Percentiles rank a stretch among this genome's conserved stretches.
Conservation (phyloP, 2,113 vertebrate genomes). For the Daboia siamensis region DNA sequence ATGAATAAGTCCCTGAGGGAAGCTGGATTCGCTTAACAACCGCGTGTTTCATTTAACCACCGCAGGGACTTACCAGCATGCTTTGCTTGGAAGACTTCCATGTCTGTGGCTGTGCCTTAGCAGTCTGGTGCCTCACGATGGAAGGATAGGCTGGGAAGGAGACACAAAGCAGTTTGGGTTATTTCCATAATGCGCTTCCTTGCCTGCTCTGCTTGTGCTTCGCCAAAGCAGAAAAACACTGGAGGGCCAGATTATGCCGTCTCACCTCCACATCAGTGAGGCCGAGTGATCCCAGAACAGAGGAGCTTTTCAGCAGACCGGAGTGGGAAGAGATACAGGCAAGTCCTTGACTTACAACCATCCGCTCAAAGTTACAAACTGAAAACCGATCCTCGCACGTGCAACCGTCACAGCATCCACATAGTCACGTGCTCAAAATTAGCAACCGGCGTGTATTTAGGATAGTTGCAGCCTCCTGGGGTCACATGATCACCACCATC, state of each 20-base stretch:
- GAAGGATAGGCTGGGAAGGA: conserved; percentile 71
- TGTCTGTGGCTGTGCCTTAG: conserved; percentile 76
- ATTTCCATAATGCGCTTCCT: neutral
- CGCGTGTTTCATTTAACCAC: rapidly evolving
- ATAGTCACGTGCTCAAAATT: neutral
- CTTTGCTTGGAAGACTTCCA: conserved; percentile 80
- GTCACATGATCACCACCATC: neutral
- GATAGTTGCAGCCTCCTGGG: neutral
- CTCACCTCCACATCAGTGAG: neutral
- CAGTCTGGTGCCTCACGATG: conserved; percentile 72
- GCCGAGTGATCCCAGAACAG: neutral
- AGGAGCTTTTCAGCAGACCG: neutral
- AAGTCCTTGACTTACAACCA: neutral
- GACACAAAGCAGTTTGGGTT: conserved; percentile 42
- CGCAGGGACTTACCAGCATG: conserved; percentile 66
- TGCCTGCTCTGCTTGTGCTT: rapidly evolving
- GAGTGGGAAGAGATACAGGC: neutral
- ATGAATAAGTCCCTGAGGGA: neutral
- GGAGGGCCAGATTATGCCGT: neutral
- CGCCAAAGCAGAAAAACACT: conserved; percentile 36
- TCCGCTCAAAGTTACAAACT: neutral
- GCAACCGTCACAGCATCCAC: neutral
- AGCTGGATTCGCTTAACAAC: neutral
- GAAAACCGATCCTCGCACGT: neutral
- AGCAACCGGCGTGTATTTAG: neutral